These are phyloP conservation scores for Mimachlamys varia DNA, from an alignment of 2,888 invertebrate species.

Conservation along the genomic window DNA sequence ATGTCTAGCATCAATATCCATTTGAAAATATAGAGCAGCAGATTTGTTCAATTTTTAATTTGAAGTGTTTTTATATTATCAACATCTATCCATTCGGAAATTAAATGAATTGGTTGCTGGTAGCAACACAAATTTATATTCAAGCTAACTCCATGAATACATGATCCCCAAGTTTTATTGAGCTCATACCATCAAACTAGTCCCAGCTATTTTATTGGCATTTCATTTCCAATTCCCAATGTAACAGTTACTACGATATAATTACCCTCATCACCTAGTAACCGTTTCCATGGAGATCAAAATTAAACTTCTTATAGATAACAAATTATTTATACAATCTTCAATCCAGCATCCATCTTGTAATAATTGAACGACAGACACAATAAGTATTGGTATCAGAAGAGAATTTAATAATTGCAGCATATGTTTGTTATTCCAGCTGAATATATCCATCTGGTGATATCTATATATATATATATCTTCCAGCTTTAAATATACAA, in stretches of 20 bases:
- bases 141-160: not conserved
- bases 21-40: not conserved
- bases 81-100: not conserved
- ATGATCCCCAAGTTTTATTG: not conserved
- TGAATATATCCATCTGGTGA: not conserved
- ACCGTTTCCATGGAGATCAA: constrained; percentile 3
- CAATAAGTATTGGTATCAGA: not conserved
- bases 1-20: not conserved
- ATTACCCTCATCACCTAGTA: constrained; percentile 17
- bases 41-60: not conserved
- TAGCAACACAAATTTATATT: not conserved
- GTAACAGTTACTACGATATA: not conserved
- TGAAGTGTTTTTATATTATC: not conserved
- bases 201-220: not conserved
- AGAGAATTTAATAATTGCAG: not conserved
- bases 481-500: too few relatives aligned
- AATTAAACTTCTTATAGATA: not conserved
- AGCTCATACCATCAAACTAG: not conserved
- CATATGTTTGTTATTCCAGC: not conserved
- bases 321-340: constrained; percentile 7
- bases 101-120: not conserved
- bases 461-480: too few relatives aligned
- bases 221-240: not conserved
- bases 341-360: constrained; percentile 4
- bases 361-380: not conserved